A percentile compares a stretch with the other conserved stretches of the same genome.
Evolutionary conservation across 2,888 invertebrate genomes (phyloP).

Genomic region (Stictocephala bisonia): DNA sequence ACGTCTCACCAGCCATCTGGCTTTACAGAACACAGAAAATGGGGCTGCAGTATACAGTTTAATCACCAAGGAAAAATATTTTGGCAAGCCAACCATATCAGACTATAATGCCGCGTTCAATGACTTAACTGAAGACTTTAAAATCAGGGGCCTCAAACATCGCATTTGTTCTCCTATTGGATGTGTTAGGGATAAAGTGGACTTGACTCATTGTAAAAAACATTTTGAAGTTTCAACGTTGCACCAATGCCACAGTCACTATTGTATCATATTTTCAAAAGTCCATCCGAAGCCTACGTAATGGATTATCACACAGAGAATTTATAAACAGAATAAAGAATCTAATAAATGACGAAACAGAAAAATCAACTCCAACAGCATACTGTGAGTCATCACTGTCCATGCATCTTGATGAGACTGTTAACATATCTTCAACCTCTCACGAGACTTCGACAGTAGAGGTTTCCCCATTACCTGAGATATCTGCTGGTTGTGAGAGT

Average conservation of each 20-base stretch:
- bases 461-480: too few relatives aligned
- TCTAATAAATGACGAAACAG: too few relatives aligned
- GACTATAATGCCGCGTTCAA: slow-evolving; percentile 12
- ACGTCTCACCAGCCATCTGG: neutral
- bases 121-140: neutral
- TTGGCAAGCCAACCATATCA: neutral
- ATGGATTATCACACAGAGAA: too few relatives aligned
- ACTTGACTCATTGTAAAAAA: neutral
- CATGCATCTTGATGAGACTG: too few relatives aligned
- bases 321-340: too few relatives aligned
- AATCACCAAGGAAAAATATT: slow-evolving; percentile 10
- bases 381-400: too few relatives aligned
- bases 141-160: neutral
- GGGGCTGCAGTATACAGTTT: slow-evolving; percentile 12
- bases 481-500: too few relatives aligned
- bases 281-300: neutral
- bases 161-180: slow-evolving; percentile 15
- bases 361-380: too few relatives aligned
- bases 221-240: neutral
- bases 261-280: neutral
- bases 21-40: neutral
- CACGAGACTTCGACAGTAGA: too few relatives aligned
- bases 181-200: slow-evolving; percentile 2
- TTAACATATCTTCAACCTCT: too few relatives aligned
- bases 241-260: slow-evolving; percentile 6